Percentiles rank a stretch among this genome's conserved stretches.
These are phyloP conservation scores for Stenurella melanura DNA, from an alignment of 2,888 invertebrate genomes.

Conservation along the genomic window DNA sequence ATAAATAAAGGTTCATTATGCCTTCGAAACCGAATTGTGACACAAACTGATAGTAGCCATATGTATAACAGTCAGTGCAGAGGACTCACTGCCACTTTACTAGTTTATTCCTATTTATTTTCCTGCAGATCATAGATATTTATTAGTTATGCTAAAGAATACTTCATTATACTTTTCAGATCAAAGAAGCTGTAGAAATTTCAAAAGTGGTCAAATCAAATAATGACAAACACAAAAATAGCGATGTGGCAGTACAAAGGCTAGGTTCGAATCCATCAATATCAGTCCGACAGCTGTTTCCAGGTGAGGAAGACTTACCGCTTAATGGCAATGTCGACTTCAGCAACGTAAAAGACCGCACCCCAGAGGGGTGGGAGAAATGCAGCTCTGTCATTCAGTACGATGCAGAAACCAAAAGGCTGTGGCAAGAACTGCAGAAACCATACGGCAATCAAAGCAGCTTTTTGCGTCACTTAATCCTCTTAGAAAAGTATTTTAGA, in stretches of 20 bases:
- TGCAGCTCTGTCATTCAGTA: conserved; percentile 87
- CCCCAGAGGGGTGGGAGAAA: conserved; percentile 90
- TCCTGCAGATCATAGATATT: too few relatives aligned
- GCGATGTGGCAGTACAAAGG: conserved; percentile 79
- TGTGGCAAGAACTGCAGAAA: conserved; percentile 89
- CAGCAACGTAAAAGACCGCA: conserved; percentile 81
- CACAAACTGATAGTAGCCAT: too few relatives aligned
- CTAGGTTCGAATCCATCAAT: conserved; percentile 88
- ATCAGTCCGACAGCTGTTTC: conserved; percentile 86
- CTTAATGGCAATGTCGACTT: conserved; percentile 86
- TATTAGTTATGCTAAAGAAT: background rate
- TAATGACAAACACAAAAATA: conserved; percentile 69
- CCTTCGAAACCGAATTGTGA: too few relatives aligned
- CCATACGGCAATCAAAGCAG: conserved; percentile 93
- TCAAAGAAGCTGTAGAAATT: conserved; percentile 55
- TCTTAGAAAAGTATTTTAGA: conserved; percentile 89
- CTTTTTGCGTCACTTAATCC: conserved; percentile 86
- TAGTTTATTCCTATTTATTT: too few relatives aligned
- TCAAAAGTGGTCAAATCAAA: conserved; percentile 50
- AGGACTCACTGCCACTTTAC: too few relatives aligned
- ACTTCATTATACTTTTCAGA: conserved; percentile 43
- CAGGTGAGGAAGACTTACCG: conserved; percentile 89
- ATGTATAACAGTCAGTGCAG: too few relatives aligned
- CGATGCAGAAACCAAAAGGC: conserved; percentile 85
- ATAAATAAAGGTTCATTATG: too few relatives aligned